These are phyloP conservation scores for Hypocryptadius cinnamomeus DNA, from an alignment of 2,113 vertebrate genomes.

Conservation along the genomic window DNA sequence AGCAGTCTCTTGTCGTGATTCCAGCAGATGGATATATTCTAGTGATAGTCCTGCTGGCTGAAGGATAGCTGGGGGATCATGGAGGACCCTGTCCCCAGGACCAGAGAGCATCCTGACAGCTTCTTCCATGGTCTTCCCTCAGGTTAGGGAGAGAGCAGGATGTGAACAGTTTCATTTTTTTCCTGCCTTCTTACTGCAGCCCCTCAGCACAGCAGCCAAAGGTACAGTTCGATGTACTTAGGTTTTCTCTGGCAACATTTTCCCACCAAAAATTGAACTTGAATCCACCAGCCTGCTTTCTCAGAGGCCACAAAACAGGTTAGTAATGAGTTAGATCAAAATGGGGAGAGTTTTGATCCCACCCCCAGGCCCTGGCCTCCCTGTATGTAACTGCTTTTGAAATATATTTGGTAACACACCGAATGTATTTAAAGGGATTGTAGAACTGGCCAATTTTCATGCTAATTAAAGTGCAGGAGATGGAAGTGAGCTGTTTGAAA, in stretches of 20 bases:
- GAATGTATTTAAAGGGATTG: slow-evolving; percentile 48
- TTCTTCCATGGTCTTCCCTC: not conserved
- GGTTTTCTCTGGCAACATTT: not conserved
- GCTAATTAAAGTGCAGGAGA: slow-evolving; percentile 59
- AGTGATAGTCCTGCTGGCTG: not conserved
- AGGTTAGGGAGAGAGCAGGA: not conserved
- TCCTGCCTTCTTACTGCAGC: not conserved
- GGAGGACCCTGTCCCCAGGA: not conserved
- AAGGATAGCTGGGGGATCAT: not conserved
- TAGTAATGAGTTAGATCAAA: slow-evolving; percentile 24
- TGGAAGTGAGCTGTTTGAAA: slow-evolving; percentile 59
- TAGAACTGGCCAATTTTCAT: slow-evolving; percentile 56
- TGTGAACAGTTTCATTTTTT: not conserved
- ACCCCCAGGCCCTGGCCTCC: not conserved
- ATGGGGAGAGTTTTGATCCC: not conserved
- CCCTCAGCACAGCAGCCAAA: not conserved
- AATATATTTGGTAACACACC: slow-evolving; percentile 45
- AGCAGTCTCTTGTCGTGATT: not conserved
- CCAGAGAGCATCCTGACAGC: not conserved
- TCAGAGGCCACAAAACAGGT: not conserved
- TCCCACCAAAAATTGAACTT: not conserved
- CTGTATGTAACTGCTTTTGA: slow-evolving; percentile 3
- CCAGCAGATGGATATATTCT: not conserved
- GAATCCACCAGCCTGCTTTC: not conserved
- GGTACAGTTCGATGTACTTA: not conserved